A percentile compares a stretch with the other conserved stretches of the same genome.
Conservation (phyloP, 2,888 invertebrate species). For the Periphyllus acericola region DNA sequence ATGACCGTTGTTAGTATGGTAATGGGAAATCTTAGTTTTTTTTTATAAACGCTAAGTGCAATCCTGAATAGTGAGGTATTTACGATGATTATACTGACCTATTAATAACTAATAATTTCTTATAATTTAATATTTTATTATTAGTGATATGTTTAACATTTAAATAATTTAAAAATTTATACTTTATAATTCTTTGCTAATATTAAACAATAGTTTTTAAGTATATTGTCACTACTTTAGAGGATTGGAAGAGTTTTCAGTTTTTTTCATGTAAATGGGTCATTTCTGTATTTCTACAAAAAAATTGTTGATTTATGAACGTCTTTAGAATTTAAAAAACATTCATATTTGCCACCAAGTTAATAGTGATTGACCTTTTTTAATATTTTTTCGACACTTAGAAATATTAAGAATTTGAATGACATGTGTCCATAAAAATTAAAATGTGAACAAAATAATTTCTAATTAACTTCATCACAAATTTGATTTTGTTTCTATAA, state of each 20-base stretch:
- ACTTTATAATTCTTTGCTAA: background rate
- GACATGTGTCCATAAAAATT: background rate
- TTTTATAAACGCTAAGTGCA: background rate
- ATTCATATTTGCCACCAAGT: background rate
- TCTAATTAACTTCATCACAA: background rate
- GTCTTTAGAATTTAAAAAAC: background rate
- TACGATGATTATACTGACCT: slow-evolving; percentile 15
- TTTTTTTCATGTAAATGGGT: background rate
- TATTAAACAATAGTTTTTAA: background rate
- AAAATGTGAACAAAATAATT: background rate
- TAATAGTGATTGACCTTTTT: background rate
- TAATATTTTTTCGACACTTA: no score
- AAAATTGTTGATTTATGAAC: background rate
- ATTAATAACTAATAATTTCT: background rate
- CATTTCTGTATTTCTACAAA: background rate
- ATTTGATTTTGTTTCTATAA: background rate
- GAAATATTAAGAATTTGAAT: no score
- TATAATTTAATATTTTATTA: background rate
- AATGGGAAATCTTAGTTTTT: background rate
- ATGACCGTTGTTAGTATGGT: background rate
- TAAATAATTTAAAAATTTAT: background rate
- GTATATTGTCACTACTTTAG: slow-evolving; percentile 12
- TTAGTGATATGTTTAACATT: background rate
- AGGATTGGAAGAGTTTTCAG: background rate
- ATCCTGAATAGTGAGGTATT: slow-evolving; percentile 6